A percentile compares a stretch with the other conserved stretches of the same genome.
Evolutionary conservation across 2,797 vertebrate species (phyloP).

Genomic region (Limosa lapponica): DNA sequence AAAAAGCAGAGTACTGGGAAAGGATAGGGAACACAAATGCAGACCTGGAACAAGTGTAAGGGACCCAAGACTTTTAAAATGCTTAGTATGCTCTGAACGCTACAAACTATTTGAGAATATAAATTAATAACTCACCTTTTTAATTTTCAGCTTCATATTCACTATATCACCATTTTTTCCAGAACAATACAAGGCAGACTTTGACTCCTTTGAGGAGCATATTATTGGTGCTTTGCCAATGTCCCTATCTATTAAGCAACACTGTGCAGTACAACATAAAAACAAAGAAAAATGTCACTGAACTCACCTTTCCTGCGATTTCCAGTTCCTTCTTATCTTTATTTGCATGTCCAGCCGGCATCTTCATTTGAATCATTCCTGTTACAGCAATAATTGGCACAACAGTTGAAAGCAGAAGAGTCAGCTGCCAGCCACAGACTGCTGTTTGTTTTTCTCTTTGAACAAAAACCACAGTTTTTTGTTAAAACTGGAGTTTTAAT

Average conservation of each 20-base stretch:
- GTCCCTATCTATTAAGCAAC: neutral
- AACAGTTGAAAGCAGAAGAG: conserved; percentile 83
- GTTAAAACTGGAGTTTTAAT: conserved; percentile 43
- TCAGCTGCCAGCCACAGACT: conserved; percentile 86
- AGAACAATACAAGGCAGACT: neutral
- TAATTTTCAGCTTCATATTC: neutral
- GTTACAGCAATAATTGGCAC: conserved; percentile 84
- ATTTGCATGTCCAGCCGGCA: conserved; percentile 83
- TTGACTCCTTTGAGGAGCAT: neutral
- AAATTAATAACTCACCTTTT: neutral
- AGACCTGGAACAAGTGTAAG: neutral
- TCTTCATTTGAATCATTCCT: conserved; percentile 84
- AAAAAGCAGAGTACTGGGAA: neutral
- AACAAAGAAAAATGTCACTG: neutral
- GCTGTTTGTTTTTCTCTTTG: too few relatives aligned
- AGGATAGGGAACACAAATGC: neutral
- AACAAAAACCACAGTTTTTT: too few relatives aligned
- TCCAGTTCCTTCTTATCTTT: conserved; percentile 88
- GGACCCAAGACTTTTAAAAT: neutral
- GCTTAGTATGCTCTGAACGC: neutral
- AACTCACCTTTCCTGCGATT: conserved; percentile 84
- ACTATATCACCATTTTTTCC: neutral
- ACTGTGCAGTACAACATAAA: neutral
- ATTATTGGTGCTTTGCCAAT: neutral
- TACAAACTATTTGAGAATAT: neutral